Evolutionary conservation across 2,888 invertebrate genomes (phyloP), one percentile per base, ranked within the genome.

Genomic region (Sarcophaga rosellei): DNA sequence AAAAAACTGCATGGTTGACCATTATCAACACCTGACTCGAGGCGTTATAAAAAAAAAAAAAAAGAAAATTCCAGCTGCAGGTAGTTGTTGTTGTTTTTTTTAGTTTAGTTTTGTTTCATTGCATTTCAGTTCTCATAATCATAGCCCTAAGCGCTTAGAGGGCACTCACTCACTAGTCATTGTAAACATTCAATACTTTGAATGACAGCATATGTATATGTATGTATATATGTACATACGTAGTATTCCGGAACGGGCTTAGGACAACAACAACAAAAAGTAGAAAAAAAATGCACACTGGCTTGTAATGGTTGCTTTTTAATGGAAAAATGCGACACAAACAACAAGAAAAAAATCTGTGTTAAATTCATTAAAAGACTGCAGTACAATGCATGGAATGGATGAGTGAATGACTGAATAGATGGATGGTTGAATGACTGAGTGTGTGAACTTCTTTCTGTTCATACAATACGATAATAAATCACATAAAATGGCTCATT

Each of bases 401-500:
- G 35, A 35, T 35, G 35, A 35, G 6, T 35, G 35, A 35, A 35
- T 35, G 35, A 35, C 8, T 35, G 35, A 10, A 35, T 35, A 10
- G 8, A 3, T 10, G 35, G 8, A 35, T 35, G 35, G 3, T 0
- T 35, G 35, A 10, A 0, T 35, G 35, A 10, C 35, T 61, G 69
- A 69, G 72, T 77, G 78, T 78, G 78, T 78, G 61, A 83, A 73
- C 57, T 47, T 59, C 53, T 78, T 47, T 59, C 53, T 78, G 62
- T 70, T 12, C 47, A 74, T 53, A 53, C 35, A 72, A 65, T 57
- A 70, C 63, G 65, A 75, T 85, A 81, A 82, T 85, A 86, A 85
- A 82, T 86, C 82, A 79, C 68, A 79, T 82, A 68, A 82, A 86
- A 86, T 82, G 85, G 82, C 70, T 86, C 85, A 86, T 79, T 86